A percentile compares a stretch with the other conserved stretches of the same genome.
These are phyloP conservation scores for Laspeyria flexula DNA, from an alignment of 2,888 invertebrate species.

Conservation along the genomic window DNA sequence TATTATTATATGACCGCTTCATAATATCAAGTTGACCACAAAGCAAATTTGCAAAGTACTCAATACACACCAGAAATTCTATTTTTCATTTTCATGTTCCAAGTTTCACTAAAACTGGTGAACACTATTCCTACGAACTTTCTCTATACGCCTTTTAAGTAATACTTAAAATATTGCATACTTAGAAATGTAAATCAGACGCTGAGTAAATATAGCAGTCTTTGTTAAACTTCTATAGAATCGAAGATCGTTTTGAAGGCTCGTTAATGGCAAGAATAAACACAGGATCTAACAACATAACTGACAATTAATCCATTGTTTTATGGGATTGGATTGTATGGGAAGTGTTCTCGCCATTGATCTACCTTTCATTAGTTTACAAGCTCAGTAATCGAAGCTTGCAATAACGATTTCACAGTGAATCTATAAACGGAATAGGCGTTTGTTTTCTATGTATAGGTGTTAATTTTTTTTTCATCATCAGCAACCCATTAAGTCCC, in stretches of 20 bases:
- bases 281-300: conserved; percentile 19
- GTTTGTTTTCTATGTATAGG: neutral
- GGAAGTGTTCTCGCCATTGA: conserved; percentile 44
- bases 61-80: too few species aligned
- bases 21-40: too few species aligned
- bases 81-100: too few species aligned
- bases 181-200: too few species aligned
- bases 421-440: neutral
- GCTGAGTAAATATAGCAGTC: neutral
- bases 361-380: conserved; percentile 36
- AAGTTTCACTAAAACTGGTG: too few species aligned
- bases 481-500: too few species aligned
- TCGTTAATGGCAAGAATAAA: conserved; percentile 23
- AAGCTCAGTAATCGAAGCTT: conserved; percentile 37
- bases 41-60: too few species aligned
- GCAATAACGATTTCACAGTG: conserved; percentile 22
- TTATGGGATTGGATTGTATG: conserved; percentile 47
- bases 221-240: neutral
- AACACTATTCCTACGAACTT: too few species aligned
- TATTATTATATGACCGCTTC: too few species aligned
- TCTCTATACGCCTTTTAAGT: too few species aligned
- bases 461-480: too few species aligned
- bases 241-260: neutral
- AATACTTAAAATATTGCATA: too few species aligned
- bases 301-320: conserved; percentile 46